Evolutionary conservation across 2,888 invertebrate species (phyloP), one percentile per base, ranked within the genome.

Genomic region (Drosophila atripex): DNA sequence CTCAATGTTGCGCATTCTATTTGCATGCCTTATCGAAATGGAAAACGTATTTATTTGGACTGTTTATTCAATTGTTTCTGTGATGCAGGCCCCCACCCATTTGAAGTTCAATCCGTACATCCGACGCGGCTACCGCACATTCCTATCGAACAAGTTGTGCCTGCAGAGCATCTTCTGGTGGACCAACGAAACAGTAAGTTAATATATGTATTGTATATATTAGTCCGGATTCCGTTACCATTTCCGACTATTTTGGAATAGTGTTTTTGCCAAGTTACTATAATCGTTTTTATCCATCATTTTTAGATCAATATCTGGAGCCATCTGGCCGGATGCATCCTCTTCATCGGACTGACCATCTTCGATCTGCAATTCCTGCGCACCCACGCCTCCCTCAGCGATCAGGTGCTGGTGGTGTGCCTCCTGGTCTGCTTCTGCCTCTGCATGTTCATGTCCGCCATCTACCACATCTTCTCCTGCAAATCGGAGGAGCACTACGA

Each of bases 401-500:
- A 99, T 91, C 97, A 97, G 92, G 92, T 97, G 59, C 95, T 98
- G 52, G 95, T 97, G 16, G 96, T 95, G 0, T 92, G 96, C 55
- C 93, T 98, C 38, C 93, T 98, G 74, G 93, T 96, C 9, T 98
- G 98, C 91, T 98, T 97, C 92, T 93, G 98, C 96, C 94, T 96
- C 38, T 98, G 98, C 91, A 98, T 99, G 97, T 93, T 96, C 49
- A 93, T 97, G 70, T 99, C 98, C 5, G 95, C 98, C 14, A 93
- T 97, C 39, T 99, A 98, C 92, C 99, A 99, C 92, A 97, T 97
- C 75, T 98, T 99, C 92, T 97, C 96, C 32, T 99, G 98, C 89
- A 95, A 96, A 74, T 98, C 98, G 8, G 97, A 97, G 90, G 93
- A 94, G 80, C 96, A 96, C 78, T 97, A 96, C 92, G 94, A 95